Evolutionary conservation across 2,888 invertebrate species (phyloP), one percentile per base, ranked within the genome.

Genomic region (Acanthosoma haemorrhoidale): DNA sequence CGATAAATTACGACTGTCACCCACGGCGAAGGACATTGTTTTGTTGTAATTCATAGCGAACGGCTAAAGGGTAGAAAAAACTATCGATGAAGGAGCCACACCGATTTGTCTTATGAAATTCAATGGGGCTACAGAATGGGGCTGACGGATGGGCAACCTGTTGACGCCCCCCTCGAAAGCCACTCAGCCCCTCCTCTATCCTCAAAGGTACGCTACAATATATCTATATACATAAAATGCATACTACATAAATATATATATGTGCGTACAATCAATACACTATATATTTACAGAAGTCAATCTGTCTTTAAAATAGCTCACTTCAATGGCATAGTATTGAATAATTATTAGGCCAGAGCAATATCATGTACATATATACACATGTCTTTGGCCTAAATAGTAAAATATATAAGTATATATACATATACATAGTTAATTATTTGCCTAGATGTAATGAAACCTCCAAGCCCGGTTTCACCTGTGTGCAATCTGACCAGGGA

Each of bases 61-160:
- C 25, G 4, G 3, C 21, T 13, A n/a, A 25, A 51, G 25, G 25
- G 25, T 43, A 43, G 21, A 43, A 63, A 63, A 63, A 63, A 63
- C 38, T 63, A 63, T 63, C 38, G 63, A 18, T n/a, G 63, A 63
- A 63, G 63, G 38, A 36, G 60, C 16, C 15, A 4, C 25, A 25
- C 21, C 18, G 63, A 63, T 63, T 63, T 63, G 63, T 41, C 63
- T 63, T 63, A 63, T 41, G 63, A 63, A 63, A 63, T 63, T 63
- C 63, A 39, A 63, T 63, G 63, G 29, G 41, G 16, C 1, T 6
- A 13, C 13, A 1, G 25, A 1, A 15, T 9, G 4, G 5, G 31
- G 41, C 63, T 63, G 63, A 41, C 13, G 38, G 63, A 63, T 63
- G 63, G 63, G 63, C 63, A 39, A 63, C 63, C 63, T 63, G 63